These are phyloP conservation scores for Phocoena phocoena DNA, from an alignment of 2,113 vertebrate genomes.

Conservation along the genomic window DNA sequence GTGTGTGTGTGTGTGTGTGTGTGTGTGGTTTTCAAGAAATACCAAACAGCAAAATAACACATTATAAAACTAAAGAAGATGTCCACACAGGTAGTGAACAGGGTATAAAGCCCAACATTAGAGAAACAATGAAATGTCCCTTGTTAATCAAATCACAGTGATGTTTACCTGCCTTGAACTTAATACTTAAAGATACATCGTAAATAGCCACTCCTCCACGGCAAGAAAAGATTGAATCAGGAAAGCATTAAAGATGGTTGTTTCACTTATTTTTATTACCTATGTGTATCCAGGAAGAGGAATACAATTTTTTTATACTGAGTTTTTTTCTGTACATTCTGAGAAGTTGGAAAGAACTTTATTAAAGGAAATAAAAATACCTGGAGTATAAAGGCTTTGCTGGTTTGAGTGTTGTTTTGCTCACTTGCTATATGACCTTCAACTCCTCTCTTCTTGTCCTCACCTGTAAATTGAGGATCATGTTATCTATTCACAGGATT, in stretches of 20 bases:
- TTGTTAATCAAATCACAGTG: background rate
- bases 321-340: background rate
- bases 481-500: background rate
- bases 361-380: constrained; percentile 1
- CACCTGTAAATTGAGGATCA: background rate
- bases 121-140: background rate
- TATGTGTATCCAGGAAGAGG: background rate
- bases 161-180: background rate
- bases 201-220: background rate
- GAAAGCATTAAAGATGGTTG: background rate
- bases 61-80: background rate
- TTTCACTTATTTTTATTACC: background rate
- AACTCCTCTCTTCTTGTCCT: background rate
- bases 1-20: too few species aligned
- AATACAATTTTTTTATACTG: background rate
- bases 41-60: background rate
- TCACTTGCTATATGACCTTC: background rate
- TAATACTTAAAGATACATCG: background rate
- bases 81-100: background rate
- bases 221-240: background rate
- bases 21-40: background rate
- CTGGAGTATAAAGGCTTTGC: background rate
- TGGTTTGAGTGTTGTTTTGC: background rate
- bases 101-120: background rate
- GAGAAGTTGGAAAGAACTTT: background rate